phyloP scores from a whole-genome alignment of 2,797 vertebrate genomes.

The Pseudocheirus occidentalis region DNA sequence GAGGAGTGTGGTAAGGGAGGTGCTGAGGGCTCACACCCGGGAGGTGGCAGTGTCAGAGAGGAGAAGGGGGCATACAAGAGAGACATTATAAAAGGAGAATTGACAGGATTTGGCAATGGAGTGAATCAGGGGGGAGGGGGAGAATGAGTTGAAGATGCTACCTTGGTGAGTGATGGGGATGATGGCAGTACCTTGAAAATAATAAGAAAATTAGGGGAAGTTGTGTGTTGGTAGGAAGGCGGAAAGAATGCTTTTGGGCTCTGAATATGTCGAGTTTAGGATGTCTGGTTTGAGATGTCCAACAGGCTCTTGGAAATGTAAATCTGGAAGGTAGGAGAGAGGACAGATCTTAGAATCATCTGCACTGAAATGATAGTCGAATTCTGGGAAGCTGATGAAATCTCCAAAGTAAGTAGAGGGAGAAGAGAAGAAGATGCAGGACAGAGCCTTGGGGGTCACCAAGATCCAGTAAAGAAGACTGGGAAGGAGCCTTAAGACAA shows the following conservation, averaged over 20 bases:
- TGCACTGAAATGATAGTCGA: neutral
- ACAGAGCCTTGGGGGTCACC: neutral
- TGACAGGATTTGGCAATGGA: neutral
- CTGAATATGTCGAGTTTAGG: neutral
- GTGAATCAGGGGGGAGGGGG: neutral
- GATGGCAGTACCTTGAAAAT: neutral
- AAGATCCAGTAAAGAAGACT: neutral
- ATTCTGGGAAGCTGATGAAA: neutral
- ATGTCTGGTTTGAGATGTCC: neutral
- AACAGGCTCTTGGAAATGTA: neutral
- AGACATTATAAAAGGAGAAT: neutral
- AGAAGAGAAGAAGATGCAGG: neutral
- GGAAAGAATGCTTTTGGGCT: neutral
- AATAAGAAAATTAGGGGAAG: neutral
- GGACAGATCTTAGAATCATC: neutral
- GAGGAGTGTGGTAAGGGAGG: neutral
- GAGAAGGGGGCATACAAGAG: neutral
- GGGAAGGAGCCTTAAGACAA: neutral
- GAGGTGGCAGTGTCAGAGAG: too few species aligned
- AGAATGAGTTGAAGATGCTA: neutral
- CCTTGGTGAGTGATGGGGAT: neutral
- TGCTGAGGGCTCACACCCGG: too few species aligned
- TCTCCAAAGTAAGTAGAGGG: neutral
- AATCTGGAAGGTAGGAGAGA: neutral
- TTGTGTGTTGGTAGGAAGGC: neutral